Conservation (phyloP, 1,140 invertebrate genomes). For the Neodiprion virginianus region DNA sequence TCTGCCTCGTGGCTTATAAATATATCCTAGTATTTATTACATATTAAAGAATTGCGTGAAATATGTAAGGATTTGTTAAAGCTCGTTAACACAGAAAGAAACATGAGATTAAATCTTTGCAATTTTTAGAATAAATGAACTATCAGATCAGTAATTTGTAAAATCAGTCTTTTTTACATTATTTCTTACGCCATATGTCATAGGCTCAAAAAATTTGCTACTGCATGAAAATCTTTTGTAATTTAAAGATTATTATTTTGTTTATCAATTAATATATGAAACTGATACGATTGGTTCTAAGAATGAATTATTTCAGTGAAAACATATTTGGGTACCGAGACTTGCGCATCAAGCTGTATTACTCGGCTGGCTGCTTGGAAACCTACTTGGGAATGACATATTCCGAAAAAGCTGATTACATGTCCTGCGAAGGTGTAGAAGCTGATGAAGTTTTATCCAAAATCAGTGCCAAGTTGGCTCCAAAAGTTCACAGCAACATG, state of each 20-base stretch:
- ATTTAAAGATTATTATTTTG: conserved; percentile 26
- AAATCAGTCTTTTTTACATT: too few species aligned
- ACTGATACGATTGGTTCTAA: too few species aligned
- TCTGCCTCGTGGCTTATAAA: too few species aligned
- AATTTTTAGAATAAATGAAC: too few species aligned
- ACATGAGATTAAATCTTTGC: too few species aligned
- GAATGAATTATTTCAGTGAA: conserved; percentile 67
- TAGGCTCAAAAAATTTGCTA: too few species aligned
- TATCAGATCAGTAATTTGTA: too few species aligned
- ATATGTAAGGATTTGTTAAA: too few species aligned
- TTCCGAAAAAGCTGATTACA: conserved; percentile 66
- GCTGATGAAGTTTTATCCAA: conserved; percentile 83
- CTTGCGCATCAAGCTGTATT: conserved; percentile 80
- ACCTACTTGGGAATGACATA: conserved; percentile 76
- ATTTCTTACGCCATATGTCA: too few species aligned
- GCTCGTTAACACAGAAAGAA: too few species aligned
- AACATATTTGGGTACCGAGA: conserved; percentile 93
- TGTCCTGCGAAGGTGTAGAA: conserved; percentile 67
- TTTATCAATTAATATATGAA: conserved; percentile 21
- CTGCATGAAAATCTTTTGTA: not conserved
- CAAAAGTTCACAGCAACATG: conserved; percentile 71
- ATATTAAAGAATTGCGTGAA: too few species aligned
- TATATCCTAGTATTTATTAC: too few species aligned
- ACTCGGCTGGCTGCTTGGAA: conserved; percentile 80
- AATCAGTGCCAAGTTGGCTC: conserved; percentile 67